A percentile compares a stretch with the other conserved stretches of the same genome.
Evolutionary conservation across 2,888 invertebrate genomes (phyloP).

Genomic region (Sisyra terminalis): DNA sequence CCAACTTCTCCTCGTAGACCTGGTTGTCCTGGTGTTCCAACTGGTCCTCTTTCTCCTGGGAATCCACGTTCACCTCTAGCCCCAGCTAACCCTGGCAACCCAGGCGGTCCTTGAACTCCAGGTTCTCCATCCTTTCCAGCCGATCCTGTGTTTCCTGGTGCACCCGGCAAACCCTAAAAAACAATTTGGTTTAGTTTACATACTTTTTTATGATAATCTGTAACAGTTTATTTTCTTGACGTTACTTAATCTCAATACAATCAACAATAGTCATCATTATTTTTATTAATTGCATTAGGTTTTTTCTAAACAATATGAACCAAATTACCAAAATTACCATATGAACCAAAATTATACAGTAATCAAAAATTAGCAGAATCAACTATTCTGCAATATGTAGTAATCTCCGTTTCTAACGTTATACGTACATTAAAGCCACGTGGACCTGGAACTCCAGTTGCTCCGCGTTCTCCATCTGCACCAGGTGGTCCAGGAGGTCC

Average conservation of each 20-base stretch:
- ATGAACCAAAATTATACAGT: no score
- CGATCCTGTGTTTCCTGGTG: constrained; percentile 49
- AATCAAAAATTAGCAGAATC: no score
- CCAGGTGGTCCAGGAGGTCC: constrained; percentile 58
- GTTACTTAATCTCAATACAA: no score
- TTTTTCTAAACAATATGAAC: no score
- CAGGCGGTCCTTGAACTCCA: constrained; percentile 48
- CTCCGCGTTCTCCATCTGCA: constrained; percentile 58
- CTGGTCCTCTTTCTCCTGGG: constrained; percentile 56
- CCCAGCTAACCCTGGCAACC: constrained; percentile 35
- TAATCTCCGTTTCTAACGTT: no score
- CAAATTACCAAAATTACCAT: no score
- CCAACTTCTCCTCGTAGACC: constrained; percentile 51
- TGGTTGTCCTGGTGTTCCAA: constrained; percentile 45
- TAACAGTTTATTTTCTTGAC: no score
- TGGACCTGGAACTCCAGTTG: constrained; percentile 57
- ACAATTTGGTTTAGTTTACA: constrained; percentile 2
- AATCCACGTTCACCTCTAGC: constrained; percentile 46
- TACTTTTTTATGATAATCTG: no score
- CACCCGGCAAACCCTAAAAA: constrained; percentile 63
- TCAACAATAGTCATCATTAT: no score
- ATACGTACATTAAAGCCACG: constrained; percentile 58
- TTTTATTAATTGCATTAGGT: no score
- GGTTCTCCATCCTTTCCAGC: constrained; percentile 43
- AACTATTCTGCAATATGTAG: no score